phyloP scores from a whole-genome alignment of 2,113 vertebrate genomes.

The Anarhynchus alexandrinus region DNA sequence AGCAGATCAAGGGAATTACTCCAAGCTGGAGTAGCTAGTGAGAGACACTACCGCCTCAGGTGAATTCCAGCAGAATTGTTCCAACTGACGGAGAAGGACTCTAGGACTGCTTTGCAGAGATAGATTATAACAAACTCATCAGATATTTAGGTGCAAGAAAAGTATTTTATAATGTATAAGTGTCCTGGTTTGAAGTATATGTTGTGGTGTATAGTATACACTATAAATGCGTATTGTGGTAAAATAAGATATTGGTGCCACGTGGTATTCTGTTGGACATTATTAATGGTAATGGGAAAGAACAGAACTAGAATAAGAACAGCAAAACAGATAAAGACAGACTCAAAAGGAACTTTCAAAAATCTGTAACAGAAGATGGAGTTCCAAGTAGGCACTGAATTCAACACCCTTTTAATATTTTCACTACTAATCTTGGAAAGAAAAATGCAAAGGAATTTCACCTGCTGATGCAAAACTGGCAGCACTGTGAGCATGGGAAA shows the following conservation, averaged over 20 bases:
- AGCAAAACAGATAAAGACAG: background rate
- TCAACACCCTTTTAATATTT: background rate
- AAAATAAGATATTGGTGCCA: background rate
- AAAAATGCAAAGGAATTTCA: background rate
- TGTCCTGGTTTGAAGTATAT: background rate
- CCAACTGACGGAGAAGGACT: background rate
- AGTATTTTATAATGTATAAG: background rate
- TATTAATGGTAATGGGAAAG: background rate
- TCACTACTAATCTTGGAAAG: background rate
- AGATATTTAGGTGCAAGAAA: background rate
- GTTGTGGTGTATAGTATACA: rapidly evolving
- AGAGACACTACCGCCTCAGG: rapidly evolving
- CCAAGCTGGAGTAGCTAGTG: background rate
- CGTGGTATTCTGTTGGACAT: background rate
- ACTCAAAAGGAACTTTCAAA: background rate
- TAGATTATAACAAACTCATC: background rate
- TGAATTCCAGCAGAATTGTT: background rate
- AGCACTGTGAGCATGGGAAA: background rate
- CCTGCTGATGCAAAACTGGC: background rate
- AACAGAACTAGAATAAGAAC: background rate
- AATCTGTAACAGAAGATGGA: background rate
- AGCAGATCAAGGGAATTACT: background rate
- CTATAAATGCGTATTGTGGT: rapidly evolving
- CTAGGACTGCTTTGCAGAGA: background rate
- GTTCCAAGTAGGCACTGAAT: background rate